These are phyloP conservation scores for Acleris literana DNA, from an alignment of 2,888 invertebrate genomes.

Conservation along the genomic window DNA sequence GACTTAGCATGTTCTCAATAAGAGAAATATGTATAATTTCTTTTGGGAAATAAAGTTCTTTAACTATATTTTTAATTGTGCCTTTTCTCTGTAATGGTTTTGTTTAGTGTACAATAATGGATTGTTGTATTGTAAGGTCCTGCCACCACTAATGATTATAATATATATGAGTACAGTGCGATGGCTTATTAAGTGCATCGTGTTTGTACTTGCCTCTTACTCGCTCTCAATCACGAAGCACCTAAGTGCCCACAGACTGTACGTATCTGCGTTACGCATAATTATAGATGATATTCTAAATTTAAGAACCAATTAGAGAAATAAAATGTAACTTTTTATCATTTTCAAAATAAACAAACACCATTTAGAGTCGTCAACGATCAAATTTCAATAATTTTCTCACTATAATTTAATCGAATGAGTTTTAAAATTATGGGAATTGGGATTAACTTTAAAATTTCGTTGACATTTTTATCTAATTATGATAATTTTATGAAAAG, in stretches of 20 bases:
- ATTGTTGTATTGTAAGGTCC: no score
- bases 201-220: no score
- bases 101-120: no score
- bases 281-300: neutral
- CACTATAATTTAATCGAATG: neutral
- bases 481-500: slow-evolving; percentile 17
- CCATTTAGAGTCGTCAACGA: neutral
- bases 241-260: neutral
- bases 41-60: no score
- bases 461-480: slow-evolving; percentile 12
- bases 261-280: neutral
- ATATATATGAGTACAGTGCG: no score
- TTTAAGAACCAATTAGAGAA: slow-evolving; percentile 11
- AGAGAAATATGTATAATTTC: no score
- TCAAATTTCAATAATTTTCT: slow-evolving; percentile 6
- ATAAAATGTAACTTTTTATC: neutral
- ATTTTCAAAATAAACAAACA: slow-evolving; percentile 4
- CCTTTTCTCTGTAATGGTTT: no score
- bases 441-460: neutral
- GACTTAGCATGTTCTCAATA: no score
- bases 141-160: no score
- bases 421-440: slow-evolving; percentile 7
- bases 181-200: no score
- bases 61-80: no score
- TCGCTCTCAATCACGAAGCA: neutral